phyloP scores from a whole-genome alignment of 2,113 vertebrate genomes.

The Noctilio leporinus region DNA sequence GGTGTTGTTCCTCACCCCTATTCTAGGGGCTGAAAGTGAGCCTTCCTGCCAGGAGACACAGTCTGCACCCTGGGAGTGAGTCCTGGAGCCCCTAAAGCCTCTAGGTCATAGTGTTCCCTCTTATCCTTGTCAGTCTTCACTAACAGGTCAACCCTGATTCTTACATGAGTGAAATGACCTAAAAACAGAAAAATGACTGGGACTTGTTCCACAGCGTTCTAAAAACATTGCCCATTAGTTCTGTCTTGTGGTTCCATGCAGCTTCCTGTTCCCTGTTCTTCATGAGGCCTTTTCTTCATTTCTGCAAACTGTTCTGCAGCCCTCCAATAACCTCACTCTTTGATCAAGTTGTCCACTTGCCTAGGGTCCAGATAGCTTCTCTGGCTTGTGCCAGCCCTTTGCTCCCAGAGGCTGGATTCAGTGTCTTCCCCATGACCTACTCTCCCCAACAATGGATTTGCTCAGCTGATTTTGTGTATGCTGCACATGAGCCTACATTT shows the following conservation, averaged over 20 bases:
- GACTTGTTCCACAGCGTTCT: neutral
- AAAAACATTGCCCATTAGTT: neutral
- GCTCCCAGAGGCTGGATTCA: neutral
- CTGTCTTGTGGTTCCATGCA: neutral
- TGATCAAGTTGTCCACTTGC: neutral
- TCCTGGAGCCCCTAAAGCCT: neutral
- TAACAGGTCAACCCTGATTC: neutral
- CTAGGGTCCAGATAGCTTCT: neutral
- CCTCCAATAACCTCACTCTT: neutral
- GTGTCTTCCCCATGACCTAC: neutral
- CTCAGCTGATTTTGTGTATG: neutral
- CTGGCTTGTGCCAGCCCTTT: neutral
- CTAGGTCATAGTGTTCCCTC: accelerated
- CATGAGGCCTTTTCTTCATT: neutral
- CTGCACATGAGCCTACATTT: neutral
- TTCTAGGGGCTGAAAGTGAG: neutral
- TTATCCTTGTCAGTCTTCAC: neutral
- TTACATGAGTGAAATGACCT: neutral
- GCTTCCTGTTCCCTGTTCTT: neutral
- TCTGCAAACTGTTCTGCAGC: neutral
- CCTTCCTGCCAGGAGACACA: neutral
- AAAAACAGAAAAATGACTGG: neutral
- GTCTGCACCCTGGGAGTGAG: neutral
- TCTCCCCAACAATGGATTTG: neutral
- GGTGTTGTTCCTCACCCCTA: neutral